These are phyloP conservation scores for Atrichornis clamosus DNA, from an alignment of 2,113 vertebrate genomes.

Conservation along the genomic window DNA sequence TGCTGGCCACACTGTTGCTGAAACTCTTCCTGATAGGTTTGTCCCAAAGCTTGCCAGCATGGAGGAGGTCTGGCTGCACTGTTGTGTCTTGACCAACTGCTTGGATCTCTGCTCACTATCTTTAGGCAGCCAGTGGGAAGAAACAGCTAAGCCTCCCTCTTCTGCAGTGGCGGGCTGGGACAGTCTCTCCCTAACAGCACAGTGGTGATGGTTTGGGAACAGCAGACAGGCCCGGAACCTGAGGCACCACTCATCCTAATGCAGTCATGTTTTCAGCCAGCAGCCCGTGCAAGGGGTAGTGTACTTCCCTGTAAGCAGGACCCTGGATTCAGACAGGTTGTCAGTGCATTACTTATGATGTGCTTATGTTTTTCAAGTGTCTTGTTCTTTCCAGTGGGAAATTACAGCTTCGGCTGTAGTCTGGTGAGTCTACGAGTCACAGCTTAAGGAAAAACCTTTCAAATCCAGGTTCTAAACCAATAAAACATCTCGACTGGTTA, in stretches of 20 bases:
- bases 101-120: background rate
- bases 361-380: background rate
- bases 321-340: background rate
- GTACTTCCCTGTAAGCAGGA: background rate
- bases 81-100: background rate
- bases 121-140: background rate
- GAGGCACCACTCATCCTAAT: background rate
- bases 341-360: background rate
- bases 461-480: background rate
- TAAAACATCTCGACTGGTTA: background rate
- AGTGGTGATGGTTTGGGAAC: background rate
- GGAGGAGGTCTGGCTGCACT: background rate
- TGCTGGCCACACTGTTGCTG: rapidly evolving
- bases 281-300: rapidly evolving
- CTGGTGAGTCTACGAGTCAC: background rate
- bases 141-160: background rate
- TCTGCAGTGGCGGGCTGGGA: background rate
- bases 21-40: background rate
- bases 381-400: background rate
- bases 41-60: background rate
- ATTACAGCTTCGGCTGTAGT: background rate
- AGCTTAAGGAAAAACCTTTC: background rate
- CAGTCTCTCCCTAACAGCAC: background rate
- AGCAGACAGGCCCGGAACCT: rapidly evolving
- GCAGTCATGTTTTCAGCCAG: background rate